Evolutionary conservation across 2,888 invertebrate genomes (phyloP), one percentile per base, ranked within the genome.

Genomic region (Buathra laborator): DNA sequence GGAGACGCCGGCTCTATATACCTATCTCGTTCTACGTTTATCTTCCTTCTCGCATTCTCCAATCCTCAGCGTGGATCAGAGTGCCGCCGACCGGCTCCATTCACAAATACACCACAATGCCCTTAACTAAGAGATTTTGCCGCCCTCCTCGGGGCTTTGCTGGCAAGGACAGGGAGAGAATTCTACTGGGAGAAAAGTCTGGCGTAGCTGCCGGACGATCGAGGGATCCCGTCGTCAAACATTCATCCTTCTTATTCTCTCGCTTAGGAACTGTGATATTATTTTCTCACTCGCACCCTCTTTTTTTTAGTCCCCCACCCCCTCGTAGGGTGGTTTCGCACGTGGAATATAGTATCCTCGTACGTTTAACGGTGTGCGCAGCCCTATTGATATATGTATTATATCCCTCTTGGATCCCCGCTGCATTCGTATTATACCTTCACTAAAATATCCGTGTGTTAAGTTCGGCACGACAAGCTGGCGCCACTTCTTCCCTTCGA

Each of bases 81-180:
- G 88, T 87, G 83, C 87, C 84, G 87, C 81, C 86, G 85, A 86
- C 85, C 83, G 84, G 86, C 87, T 89, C 89, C 91, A 92, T 92
- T 91, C 92, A 91, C 89, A 89, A 92, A 90, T 85, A 86, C 89
- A 81, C 88, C 88, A 92, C 91, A 92, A 92, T 93, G 88, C 89
- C 85, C 86, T 89, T 90, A 91, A 91, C 91, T 89, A 90, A 90
- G 88, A 90, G 90, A 91, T 89, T 91, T 91, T 83, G 89, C 89
- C 88, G 89, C 86, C 84, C 87, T 83, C 66, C 67, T 62, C 37
- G 62, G 62, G 72, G 67, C 67, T 62, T 64, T 48, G 70, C 77
- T 67, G 71, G 82, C 48, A 82, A 48, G 70, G 67, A 72, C 83
- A 83, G 72, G 82, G 82, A 24, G 24, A 24, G 64, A 67, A 14